These are phyloP conservation scores for Raphicerus campestris DNA, from an alignment of 2,113 vertebrate genomes.

Conservation along the genomic window DNA sequence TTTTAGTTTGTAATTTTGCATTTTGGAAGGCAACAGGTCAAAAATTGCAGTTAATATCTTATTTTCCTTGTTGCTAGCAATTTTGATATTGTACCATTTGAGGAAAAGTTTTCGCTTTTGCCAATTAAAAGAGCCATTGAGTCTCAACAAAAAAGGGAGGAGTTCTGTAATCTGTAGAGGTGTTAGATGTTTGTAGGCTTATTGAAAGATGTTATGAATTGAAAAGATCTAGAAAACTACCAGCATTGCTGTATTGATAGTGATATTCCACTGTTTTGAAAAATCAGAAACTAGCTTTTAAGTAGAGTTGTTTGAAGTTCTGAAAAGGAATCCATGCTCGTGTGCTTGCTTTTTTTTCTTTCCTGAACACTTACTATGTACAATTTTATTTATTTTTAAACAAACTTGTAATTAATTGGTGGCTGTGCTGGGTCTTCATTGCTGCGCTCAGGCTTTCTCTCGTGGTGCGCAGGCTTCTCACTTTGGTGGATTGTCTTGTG, in stretches of 20 bases:
- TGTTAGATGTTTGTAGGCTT: neutral
- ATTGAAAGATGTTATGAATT: neutral
- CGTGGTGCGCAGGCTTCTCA: neutral
- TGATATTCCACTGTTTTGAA: neutral
- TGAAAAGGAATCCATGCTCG: neutral
- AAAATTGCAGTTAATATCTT: neutral
- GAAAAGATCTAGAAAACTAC: slow-evolving; percentile 3
- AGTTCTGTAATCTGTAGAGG: neutral
- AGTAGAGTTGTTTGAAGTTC: neutral
- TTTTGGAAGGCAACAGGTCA: neutral
- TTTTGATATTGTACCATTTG: neutral
- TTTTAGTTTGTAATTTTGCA: neutral
- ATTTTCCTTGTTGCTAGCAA: neutral
- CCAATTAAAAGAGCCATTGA: neutral
- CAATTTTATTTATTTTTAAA: neutral
- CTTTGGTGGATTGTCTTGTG: neutral
- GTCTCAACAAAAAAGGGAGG: neutral
- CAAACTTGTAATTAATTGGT: neutral
- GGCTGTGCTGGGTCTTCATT: neutral
- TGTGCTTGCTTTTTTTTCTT: neutral
- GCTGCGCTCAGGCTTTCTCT: neutral
- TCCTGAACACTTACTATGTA: neutral
- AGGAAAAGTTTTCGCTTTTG: neutral
- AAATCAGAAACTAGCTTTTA: neutral
- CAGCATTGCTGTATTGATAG: neutral